Evolutionary conservation across 2,888 invertebrate genomes (phyloP).

Genomic region (Acronicta alni): DNA sequence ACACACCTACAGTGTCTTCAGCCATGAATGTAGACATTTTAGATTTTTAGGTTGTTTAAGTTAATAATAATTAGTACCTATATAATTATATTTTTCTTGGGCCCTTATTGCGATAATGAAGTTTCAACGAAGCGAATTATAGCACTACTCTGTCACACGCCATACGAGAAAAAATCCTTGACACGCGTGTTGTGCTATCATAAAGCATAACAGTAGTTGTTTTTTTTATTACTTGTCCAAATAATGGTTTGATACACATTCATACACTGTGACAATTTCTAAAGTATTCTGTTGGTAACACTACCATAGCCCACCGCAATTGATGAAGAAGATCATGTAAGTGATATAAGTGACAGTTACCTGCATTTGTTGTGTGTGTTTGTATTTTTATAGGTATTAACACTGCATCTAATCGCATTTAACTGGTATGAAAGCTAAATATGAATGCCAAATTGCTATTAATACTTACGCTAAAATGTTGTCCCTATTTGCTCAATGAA

Average conservation of each 20-base stretch:
- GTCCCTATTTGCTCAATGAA: slow-evolving; percentile 13
- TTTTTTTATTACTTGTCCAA: no score
- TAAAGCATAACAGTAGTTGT: no score
- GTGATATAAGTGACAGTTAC: slow-evolving; percentile 41
- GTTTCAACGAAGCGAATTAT: no score
- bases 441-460: slow-evolving; percentile 25
- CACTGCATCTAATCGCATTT: slow-evolving; percentile 41
- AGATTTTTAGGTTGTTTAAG: no score
- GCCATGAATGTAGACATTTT: no score
- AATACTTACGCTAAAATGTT: slow-evolving; percentile 23
- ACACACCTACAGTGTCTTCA: no score
- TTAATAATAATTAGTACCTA: no score
- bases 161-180: no score
- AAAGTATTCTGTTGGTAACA: slow-evolving; percentile 49
- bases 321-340: slow-evolving; percentile 56
- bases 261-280: slow-evolving; percentile 39
- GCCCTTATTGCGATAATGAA: no score
- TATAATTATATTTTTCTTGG: no score
- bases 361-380: slow-evolving; percentile 49
- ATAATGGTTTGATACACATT: background rate
- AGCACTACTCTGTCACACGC: no score
- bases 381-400: slow-evolving; percentile 39
- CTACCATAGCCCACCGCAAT: slow-evolving; percentile 44
- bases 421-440: slow-evolving; percentile 25
- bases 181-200: no score